Evolutionary conservation across 2,797 vertebrate species (phyloP).

Genomic region (Ammospiza maritima): DNA sequence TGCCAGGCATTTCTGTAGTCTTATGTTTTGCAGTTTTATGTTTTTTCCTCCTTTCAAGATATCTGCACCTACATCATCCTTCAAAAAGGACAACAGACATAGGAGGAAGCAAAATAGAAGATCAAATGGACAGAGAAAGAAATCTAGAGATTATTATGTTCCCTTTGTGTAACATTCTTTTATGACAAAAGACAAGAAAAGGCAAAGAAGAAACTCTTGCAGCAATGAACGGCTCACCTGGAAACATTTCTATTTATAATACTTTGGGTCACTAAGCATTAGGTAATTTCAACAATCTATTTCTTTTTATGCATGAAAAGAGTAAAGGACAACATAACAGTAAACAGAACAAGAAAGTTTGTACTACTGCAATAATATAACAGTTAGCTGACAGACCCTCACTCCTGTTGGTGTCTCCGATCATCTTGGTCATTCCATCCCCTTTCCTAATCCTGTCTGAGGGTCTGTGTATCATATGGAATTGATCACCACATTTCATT

Average conservation of each 20-base stretch:
- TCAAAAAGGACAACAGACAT: not conserved
- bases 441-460: not conserved
- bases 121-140: conserved; percentile 9
- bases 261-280: not conserved
- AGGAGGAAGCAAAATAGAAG: not conserved
- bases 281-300: not conserved
- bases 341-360: not conserved
- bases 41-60: not conserved
- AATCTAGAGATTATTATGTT: not conserved
- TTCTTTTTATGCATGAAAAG: not conserved
- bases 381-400: not conserved
- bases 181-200: not conserved
- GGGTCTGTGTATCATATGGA: not conserved
- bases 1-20: not conserved
- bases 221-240: not conserved
- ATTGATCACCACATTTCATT: not conserved
- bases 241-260: not conserved
- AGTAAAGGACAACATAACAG: not conserved
- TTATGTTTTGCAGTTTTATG: not conserved
- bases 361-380: not conserved
- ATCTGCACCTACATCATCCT: not conserved
- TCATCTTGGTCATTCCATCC: not conserved
- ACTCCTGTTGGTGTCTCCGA: not conserved
- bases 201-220: not conserved
- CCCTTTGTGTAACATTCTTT: not conserved